These are phyloP conservation scores for Jaculus jaculus DNA, from an alignment of 2,113 vertebrate genomes.

Conservation along the genomic window DNA sequence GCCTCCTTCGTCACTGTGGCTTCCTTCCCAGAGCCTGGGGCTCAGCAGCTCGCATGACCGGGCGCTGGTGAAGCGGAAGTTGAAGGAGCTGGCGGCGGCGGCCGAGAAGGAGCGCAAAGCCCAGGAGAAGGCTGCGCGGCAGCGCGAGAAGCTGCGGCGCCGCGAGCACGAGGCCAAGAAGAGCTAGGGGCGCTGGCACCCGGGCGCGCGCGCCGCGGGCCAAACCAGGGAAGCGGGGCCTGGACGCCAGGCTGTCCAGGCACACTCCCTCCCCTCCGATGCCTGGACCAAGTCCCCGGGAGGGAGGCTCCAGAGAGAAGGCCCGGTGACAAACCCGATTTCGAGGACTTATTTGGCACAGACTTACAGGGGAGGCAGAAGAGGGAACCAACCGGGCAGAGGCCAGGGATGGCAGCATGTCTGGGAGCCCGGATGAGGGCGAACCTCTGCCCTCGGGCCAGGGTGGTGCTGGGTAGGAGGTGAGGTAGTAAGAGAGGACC, in stretches of 20 bases:
- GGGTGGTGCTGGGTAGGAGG: not conserved
- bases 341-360: constrained; percentile 55
- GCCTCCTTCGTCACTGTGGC: not conserved
- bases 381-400: not conserved
- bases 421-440: not conserved
- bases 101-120: constrained; percentile 91
- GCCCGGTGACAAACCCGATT: constrained; percentile 44
- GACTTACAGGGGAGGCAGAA: constrained; percentile 49
- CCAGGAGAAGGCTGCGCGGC: constrained; percentile 90
- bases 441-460: constrained; percentile 12
- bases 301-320: constrained; percentile 54
- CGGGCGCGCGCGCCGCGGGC: not conserved
- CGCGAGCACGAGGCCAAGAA: constrained; percentile 86
- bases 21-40: constrained; percentile 87
- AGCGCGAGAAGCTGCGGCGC: constrained; percentile 90
- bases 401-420: not conserved
- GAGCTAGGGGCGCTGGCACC: constrained; percentile 76
- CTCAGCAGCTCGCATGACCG: constrained; percentile 90
- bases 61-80: constrained; percentile 88
- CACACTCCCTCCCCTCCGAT: not conserved
- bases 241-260: constrained; percentile 28
- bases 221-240: constrained; percentile 35
- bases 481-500: not conserved
- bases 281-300: constrained; percentile 38
- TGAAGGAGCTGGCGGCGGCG: constrained; percentile 89